Evolutionary conservation across 2,797 vertebrate species (phyloP).

Genomic region (Melopsittacus undulatus): DNA sequence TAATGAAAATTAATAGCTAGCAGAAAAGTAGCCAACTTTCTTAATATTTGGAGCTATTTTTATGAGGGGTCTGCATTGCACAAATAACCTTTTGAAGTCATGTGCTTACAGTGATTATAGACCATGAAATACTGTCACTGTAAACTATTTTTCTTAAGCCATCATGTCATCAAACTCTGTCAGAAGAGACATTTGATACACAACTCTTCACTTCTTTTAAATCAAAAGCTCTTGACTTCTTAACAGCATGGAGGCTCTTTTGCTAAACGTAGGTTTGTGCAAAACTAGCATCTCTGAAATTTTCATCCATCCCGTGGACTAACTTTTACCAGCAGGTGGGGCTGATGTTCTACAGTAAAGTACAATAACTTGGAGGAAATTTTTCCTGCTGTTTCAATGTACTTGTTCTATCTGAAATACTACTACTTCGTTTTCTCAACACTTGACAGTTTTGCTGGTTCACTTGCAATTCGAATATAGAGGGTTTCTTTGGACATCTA

Average conservation of each 20-base stretch:
- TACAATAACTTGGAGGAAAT: background rate
- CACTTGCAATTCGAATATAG: background rate
- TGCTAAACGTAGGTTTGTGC: background rate
- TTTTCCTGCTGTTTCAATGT: background rate
- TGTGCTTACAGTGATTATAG: background rate
- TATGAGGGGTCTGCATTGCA: accelerated
- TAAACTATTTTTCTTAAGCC: background rate
- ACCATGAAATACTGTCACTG: background rate
- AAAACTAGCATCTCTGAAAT: background rate
- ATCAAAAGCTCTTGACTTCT: background rate
- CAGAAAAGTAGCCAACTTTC: background rate
- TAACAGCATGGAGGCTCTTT: background rate
- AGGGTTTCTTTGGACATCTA: background rate
- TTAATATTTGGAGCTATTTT: background rate
- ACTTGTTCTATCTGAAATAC: background rate
- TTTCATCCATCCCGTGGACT: background rate
- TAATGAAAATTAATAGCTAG: background rate
- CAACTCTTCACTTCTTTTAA: background rate
- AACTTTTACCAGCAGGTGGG: constrained; percentile 72
- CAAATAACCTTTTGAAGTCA: background rate
- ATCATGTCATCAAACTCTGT: background rate
- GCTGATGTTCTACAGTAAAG: constrained; percentile 51
- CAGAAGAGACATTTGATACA: background rate
- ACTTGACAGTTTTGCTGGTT: background rate
- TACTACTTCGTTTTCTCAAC: background rate